Base-by-base conservation (phyloP, 2,113 vertebrate species). In the Sorex araneus region DNA sequence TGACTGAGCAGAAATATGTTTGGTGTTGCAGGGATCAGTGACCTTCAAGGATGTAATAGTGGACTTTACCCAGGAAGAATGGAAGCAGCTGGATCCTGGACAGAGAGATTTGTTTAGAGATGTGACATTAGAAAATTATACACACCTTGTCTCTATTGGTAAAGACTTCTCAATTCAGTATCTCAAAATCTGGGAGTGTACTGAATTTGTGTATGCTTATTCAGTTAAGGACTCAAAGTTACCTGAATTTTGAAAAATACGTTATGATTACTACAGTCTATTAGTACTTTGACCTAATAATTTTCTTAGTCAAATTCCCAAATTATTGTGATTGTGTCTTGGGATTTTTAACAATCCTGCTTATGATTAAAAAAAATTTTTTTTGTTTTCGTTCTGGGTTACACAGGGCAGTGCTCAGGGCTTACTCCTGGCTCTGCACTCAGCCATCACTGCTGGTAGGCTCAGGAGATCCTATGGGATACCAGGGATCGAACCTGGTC, bases 41-140 rank as follows among this genome's bases (percentile, higher is more conserved):
- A 97, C 95, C 30, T 97, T 97, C 71, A 96, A 96, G 94, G 97
- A 97, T 77, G 97, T 97, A 34, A 90, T 88, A 0, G 96, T 97
- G 32, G 91, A 96, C n/a, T 97, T 97, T 63, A 96, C 96, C 10
- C 93, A 88, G 81, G 96, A 97, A 67, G 97, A 97, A 91, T 96
- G 97, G 97, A 93, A 89, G 73, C 89, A 95, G 47, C 80, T 97
- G 84, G 95, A 96, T 64, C 85, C 96, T 27, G 36, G 43, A 36
- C 97, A 97, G 89, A 95, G 97, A 67, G 84, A 94, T 63, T 94
- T 97, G 25, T 97, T 97, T 69, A 94, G 95, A 83, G 97, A 97
- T 50, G 95, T 97, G 67, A 97, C 95, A 10, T 27, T 95, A 63
- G 96, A 97, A 66, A 97, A 97, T 76, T 97, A 96, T 25, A 96